Conservation (phyloP, 2,888 invertebrate species). For the Smittia aterrima region DNA sequence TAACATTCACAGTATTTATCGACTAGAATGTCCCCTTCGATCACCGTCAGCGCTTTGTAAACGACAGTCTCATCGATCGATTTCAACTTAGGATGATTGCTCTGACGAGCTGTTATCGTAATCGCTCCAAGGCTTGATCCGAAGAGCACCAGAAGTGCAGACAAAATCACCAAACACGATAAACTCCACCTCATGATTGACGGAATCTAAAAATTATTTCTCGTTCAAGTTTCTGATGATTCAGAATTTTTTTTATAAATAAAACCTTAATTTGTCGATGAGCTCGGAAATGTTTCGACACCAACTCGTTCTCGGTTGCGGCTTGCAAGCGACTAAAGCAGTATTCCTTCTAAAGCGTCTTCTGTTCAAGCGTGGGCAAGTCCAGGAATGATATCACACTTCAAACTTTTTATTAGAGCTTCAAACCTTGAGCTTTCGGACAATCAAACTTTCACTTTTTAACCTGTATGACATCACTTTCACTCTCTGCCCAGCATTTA, state of each 20-base stretch:
- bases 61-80: not conserved
- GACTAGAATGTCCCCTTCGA: slow-evolving; percentile 12
- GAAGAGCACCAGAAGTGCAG: not conserved
- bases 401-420: not conserved
- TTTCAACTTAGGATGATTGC: not conserved
- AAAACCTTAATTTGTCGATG: too few relatives aligned
- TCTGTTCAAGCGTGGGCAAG: not conserved
- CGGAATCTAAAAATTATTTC: not conserved
- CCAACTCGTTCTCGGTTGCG: not conserved
- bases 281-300: not conserved
- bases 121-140: not conserved
- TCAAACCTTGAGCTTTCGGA: too few relatives aligned
- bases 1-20: slow-evolving; percentile 17
- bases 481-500: too few relatives aligned
- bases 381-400: not conserved
- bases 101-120: not conserved
- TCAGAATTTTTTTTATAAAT: not conserved
- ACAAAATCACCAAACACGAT: not conserved
- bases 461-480: too few relatives aligned
- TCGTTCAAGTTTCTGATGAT: not conserved
- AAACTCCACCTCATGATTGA: slow-evolving; percentile 8
- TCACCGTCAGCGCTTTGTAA: slow-evolving; percentile 1
- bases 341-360: not conserved
- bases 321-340: not conserved
- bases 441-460: too few relatives aligned